These are phyloP conservation scores for Eudyptes chrysolophus DNA, from an alignment of 2,113 vertebrate genomes.

Conservation along the genomic window DNA sequence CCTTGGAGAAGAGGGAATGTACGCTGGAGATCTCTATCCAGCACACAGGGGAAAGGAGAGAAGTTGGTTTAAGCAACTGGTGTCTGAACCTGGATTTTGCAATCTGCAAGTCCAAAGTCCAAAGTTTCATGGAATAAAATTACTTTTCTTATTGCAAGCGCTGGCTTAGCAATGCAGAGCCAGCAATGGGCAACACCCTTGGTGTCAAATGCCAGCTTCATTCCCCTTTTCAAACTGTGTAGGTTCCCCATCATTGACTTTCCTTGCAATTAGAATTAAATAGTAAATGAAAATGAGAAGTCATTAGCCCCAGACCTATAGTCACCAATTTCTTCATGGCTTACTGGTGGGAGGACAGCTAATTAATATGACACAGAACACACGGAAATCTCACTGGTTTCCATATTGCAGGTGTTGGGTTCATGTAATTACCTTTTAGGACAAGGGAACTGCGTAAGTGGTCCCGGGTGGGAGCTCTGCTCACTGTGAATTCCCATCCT, in stretches of 20 bases:
- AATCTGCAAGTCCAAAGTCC: not conserved
- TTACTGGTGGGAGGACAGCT: not conserved
- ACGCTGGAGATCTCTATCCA: not conserved
- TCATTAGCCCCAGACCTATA: not conserved
- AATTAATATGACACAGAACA: not conserved
- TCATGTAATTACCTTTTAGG: not conserved
- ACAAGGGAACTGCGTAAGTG: not conserved
- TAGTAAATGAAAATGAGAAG: not conserved
- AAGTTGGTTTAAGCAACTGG: not conserved
- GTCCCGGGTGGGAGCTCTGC: not conserved
- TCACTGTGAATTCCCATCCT: not conserved
- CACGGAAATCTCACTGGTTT: not conserved
- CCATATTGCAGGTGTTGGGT: not conserved
- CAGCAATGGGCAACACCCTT: not conserved
- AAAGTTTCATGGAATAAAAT: not conserved
- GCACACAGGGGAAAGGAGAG: not conserved
- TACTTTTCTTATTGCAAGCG: not conserved
- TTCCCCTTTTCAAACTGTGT: not conserved
- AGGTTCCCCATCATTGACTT: not conserved
- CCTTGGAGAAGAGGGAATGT: too few species aligned
- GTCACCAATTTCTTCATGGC: not conserved
- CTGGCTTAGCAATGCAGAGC: not conserved
- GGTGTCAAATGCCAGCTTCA: not conserved
- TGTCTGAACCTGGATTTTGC: not conserved
- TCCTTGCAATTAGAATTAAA: not conserved